Evolutionary conservation across 2,888 invertebrate species (phyloP), one percentile per base, ranked within the genome.

Genomic region (Trissolcus brochymenae): DNA sequence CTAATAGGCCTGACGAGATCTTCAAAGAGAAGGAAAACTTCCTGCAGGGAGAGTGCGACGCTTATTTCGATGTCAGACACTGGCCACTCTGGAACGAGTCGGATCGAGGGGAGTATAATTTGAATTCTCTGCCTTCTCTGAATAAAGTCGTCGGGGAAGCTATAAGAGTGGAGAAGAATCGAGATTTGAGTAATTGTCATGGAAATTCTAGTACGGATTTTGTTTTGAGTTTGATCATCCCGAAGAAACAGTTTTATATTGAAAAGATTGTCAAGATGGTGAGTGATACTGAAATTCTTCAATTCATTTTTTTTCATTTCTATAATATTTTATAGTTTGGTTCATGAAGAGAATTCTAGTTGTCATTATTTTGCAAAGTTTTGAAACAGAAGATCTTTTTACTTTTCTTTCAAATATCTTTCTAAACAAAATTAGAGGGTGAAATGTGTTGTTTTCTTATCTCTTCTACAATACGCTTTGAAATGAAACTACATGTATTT

Each of bases 11-110:
- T 3, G 80, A 80, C 1, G 79, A 79, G 11, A 50, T 73, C 4
- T 83, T 82, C 61, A 77, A 80, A 29, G 53, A 65, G 21, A 79
- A 74, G 65, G 85, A 86, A 64, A 82, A 80, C 51, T 84, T 82
- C 46, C 77, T 82, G 0, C 82, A 81, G 25, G 84, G 85, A 0
- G 77, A 84, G 53, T 85, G 85, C 65, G 76, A 66, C 16, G 81
- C 82, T 9, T 71, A 74, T 2, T 84, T 80, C 49, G 71, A 72
- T 9, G 54, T 85, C 13, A 67, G 78, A 2, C 76, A 76, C 21
- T 59, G 68, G 71, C 70, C 71, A 2, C 13, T 65, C 6, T 11
- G 9, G 49, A 57, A 74, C 43, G 71, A 66, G n/a, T 43, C 64
- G n/a, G 40, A 53, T n/a, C 25, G 35, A 6, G 67, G 19, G 4